Percentiles rank a stretch among this genome's conserved stretches.
phyloP scores from a whole-genome alignment of 2,797 vertebrate species.

The Enteromius treurensis region DNA sequence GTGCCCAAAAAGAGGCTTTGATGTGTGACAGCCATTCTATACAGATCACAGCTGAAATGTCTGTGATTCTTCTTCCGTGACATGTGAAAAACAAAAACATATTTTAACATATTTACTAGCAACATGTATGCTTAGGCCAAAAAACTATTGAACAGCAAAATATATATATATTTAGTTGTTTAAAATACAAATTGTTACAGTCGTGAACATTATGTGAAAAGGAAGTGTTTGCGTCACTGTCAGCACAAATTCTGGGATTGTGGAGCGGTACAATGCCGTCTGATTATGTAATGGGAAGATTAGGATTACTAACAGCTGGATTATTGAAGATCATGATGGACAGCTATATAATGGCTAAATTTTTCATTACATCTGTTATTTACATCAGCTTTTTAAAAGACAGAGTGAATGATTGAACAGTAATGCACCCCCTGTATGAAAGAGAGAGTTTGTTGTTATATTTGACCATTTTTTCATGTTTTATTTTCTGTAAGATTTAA shows the following conservation, averaged over 20 bases:
- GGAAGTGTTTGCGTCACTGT: background rate
- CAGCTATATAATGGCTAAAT: background rate
- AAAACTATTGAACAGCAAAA: background rate
- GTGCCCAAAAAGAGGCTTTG: slow-evolving; percentile 28
- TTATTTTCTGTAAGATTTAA: background rate
- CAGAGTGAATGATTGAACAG: background rate
- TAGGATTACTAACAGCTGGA: slow-evolving; percentile 19
- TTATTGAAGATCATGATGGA: slow-evolving; percentile 1
- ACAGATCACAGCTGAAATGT: background rate
- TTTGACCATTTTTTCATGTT: background rate
- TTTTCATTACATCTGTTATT: background rate
- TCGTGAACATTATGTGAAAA: background rate
- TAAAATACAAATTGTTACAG: background rate
- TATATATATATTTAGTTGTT: background rate
- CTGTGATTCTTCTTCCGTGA: background rate
- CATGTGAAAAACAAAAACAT: too few species aligned
- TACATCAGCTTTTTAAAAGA: background rate
- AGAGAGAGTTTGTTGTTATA: background rate
- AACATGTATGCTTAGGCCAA: background rate
- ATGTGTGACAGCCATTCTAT: slow-evolving; percentile 3
- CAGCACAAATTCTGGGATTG: background rate
- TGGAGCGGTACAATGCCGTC: background rate
- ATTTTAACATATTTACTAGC: background rate
- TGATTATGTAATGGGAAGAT: slow-evolving; percentile 33
- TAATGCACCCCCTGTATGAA: background rate